Evolutionary conservation across 2,797 vertebrate genomes (phyloP), one percentile per base, ranked within the genome.

Genomic region (Falco naumanni): DNA sequence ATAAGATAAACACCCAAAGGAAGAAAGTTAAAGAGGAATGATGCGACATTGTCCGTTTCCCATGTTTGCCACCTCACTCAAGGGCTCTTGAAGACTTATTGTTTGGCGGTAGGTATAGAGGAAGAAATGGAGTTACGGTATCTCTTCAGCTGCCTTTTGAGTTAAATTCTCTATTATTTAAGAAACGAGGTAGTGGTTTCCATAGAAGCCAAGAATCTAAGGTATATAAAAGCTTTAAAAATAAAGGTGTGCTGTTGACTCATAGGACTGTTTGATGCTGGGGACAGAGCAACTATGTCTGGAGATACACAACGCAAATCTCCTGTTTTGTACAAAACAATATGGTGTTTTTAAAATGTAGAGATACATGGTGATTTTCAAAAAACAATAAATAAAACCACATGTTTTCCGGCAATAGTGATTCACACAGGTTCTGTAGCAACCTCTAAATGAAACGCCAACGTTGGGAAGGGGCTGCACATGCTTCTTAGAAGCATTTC

Each of bases 161-260:
- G 78, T 84, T 90, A 74, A 51, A 70, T 81, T 74, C 41, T 89
- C 39, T n/a, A 59, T 82, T 59, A 80, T 85, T 96, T 94, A 93
- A 92, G 96, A 95, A 97, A 88, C 79, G 75, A 82, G 54, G 15
- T 68, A 70, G 64, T 80, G 54, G 89, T 96, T 97, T 96, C 94
- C 93, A 84, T 53, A 88, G 93, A 91, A 96, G 90, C 50, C 29
- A 75, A 79, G 70, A 68, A 81, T 34, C 29, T 78, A 41, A 85
- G 60, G 65, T 29, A 74, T 94, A 79, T 70, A 69, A 94, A 86
- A 79, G 86, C 71, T 95, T 95, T 96, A 86, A 96, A 98, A 96
- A 89, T 94, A 94, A 90, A 70, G 59, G 57, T 96, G 89, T 71
- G 72, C 63, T 69, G 68, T 65, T 81, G 34, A 78, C 45, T 92